Percentiles rank a stretch among this genome's conserved stretches.
These are phyloP conservation scores for Hanleya hanleyi DNA, from an alignment of 2,888 invertebrate genomes.

Conservation along the genomic window DNA sequence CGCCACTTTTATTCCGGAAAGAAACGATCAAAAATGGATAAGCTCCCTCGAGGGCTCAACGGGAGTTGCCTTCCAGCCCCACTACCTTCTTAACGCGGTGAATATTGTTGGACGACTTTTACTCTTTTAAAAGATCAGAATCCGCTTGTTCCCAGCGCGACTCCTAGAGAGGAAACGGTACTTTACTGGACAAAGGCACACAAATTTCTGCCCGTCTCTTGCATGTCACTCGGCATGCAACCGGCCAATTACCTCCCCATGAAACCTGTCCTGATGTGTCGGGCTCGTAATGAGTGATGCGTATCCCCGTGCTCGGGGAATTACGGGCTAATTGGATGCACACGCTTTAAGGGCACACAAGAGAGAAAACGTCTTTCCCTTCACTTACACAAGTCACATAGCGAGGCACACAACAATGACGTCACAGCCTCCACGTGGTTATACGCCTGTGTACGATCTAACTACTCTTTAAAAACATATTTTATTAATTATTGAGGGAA, in stretches of 20 bases:
- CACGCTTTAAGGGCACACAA: not conserved
- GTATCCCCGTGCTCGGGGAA: not conserved
- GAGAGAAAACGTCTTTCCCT: not conserved
- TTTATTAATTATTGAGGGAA: no score
- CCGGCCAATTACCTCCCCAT: not conserved
- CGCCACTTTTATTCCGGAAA: not conserved
- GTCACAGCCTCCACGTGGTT: no score
- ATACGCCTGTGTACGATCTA: no score
- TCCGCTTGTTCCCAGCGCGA: no score
- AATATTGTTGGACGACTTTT: no score
- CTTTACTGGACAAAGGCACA: not conserved
- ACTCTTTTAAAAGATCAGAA: no score
- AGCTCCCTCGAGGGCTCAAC: not conserved
- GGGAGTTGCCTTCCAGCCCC: no score
- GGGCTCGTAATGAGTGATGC: not conserved
- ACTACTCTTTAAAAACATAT: no score
- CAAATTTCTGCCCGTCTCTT: not conserved
- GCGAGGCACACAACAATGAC: no score
- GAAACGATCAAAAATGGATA: conserved; percentile 6
- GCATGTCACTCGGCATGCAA: not conserved
- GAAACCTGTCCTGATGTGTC: not conserved
- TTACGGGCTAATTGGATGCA: not conserved
- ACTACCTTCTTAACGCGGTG: no score
- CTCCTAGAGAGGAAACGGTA: not conserved
- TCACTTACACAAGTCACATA: no score